These are phyloP conservation scores for Quadroppia sp. DNA, from an alignment of 2,888 invertebrate species.

Conservation along the genomic window DNA sequence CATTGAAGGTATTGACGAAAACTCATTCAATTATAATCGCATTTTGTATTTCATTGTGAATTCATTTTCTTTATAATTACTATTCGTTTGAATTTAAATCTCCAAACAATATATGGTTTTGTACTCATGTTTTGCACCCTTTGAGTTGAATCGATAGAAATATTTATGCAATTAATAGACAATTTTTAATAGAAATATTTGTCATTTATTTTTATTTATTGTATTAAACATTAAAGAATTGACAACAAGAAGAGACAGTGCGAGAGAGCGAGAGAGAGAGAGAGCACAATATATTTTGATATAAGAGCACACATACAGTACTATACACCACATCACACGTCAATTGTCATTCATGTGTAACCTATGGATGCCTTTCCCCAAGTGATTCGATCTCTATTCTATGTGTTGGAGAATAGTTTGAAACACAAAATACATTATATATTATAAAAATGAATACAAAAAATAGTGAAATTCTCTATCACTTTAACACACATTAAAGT, in stretches of 20 bases:
- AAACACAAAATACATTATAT: no score
- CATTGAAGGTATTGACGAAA: background rate
- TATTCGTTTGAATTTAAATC: no score
- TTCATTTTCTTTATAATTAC: background rate
- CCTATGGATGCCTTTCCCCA: constrained; percentile 30
- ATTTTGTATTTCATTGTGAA: background rate
- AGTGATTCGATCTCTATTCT: constrained; percentile 4
- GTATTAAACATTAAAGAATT: background rate
- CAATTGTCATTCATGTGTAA: constrained; percentile 27
- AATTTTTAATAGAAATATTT: no score
- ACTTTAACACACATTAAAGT: background rate
- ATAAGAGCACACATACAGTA: background rate
- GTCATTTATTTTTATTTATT: no score
- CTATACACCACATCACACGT: constrained; percentile 5
- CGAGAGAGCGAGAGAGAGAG: no score
- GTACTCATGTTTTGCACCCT: no score
- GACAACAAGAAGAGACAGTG: background rate
- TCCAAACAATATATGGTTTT: no score
- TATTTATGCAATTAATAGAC: no score
- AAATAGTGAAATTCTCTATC: background rate
- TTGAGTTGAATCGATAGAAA: no score
- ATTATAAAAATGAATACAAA: background rate
- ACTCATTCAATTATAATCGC: background rate
- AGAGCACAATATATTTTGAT: background rate
- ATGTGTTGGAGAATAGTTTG: background rate